phyloP scores from a whole-genome alignment of 2,113 vertebrate genomes.

The Raja brachyura region DNA sequence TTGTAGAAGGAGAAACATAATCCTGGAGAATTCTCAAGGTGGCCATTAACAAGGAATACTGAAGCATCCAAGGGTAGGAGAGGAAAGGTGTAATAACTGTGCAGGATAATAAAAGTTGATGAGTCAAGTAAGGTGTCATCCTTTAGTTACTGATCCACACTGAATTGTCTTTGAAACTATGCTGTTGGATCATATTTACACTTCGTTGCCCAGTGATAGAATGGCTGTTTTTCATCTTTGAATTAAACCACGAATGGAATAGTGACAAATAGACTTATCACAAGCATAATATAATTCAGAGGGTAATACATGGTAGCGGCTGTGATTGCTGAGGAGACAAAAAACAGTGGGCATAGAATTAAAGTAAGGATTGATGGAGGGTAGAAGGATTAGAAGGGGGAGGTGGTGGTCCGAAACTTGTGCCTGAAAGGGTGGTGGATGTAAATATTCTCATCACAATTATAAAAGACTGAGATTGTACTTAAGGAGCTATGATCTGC shows the following conservation, averaged over 20 bases:
- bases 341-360: too few relatives aligned
- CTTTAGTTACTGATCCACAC: background rate
- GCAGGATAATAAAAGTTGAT: conserved; percentile 25
- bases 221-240: background rate
- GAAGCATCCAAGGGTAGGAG: conserved; percentile 22
- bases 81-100: conserved; percentile 29
- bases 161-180: background rate
- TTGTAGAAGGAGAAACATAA: background rate
- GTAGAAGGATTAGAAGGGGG: too few relatives aligned
- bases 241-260: background rate
- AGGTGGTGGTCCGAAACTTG: too few relatives aligned
- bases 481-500: too few relatives aligned
- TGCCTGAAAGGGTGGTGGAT: too few relatives aligned
- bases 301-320: background rate
- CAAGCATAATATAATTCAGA: background rate
- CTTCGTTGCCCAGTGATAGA: background rate
- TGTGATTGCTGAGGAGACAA: too few relatives aligned
- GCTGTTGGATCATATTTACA: background rate
- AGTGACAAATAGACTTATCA: background rate
- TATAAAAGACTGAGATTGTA: too few relatives aligned
- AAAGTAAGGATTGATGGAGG: too few relatives aligned
- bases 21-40: background rate
- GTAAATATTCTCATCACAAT: too few relatives aligned
- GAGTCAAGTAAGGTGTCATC: conserved; percentile 12
- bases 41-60: background rate